Conservation (phyloP, 1,140 invertebrate species). For the Euwallacea fornicatus region DNA sequence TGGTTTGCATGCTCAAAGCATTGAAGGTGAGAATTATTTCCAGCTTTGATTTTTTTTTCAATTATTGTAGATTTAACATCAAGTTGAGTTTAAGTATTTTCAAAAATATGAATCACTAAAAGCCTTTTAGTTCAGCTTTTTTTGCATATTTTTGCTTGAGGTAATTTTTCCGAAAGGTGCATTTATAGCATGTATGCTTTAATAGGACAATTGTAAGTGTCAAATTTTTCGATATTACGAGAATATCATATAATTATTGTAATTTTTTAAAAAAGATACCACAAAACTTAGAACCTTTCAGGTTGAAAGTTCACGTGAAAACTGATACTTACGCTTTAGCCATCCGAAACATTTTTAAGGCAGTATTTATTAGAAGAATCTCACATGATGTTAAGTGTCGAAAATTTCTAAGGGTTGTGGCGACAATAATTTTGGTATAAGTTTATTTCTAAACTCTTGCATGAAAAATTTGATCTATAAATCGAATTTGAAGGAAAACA, state of each 20-base stretch:
- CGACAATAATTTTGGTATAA: too few relatives aligned
- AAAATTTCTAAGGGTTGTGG: too few relatives aligned
- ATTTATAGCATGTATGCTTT: slow-evolving; percentile 21
- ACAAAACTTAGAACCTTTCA: slow-evolving; percentile 66
- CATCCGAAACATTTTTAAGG: slow-evolving; percentile 80
- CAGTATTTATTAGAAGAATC: slow-evolving; percentile 38
- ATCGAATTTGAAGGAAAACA: too few relatives aligned
- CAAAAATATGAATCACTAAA: slow-evolving; percentile 5
- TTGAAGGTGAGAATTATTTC: slow-evolving; percentile 59
- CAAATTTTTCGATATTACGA: not conserved
- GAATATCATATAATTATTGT: not conserved
- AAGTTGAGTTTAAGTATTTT: slow-evolving; percentile 10
- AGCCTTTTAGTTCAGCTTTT: not conserved
- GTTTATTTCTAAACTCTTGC: too few relatives aligned
- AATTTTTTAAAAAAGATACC: slow-evolving; percentile 72
- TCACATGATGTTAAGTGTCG: slow-evolving; percentile 26
- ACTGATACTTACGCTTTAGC: slow-evolving; percentile 82
- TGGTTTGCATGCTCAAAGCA: slow-evolving; percentile 11
- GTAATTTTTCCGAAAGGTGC: slow-evolving; percentile 18
- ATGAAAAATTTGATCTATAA: too few relatives aligned
- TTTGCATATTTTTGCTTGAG: slow-evolving; percentile 15
- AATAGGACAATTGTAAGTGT: slow-evolving; percentile 21
- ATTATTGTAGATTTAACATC: slow-evolving; percentile 15
- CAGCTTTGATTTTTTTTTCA: slow-evolving; percentile 3
- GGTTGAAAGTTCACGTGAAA: slow-evolving; percentile 75